Evolutionary conservation across 2,113 vertebrate genomes (phyloP), one percentile per base, ranked within the genome.

Genomic region (Danionella cerebrum): DNA sequence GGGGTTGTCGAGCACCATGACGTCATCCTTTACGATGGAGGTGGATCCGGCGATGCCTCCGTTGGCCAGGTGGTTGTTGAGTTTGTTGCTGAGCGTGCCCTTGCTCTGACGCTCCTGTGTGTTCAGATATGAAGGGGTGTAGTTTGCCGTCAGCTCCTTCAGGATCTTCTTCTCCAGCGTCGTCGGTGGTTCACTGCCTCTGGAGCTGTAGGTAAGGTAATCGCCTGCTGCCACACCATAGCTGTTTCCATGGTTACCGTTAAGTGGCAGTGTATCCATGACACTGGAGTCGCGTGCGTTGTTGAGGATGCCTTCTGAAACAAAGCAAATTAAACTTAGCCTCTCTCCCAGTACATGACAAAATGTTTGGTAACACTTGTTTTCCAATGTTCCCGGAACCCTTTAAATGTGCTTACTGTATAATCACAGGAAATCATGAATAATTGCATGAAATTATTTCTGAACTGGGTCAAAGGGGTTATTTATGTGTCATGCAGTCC

Each of bases 241-340:
- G 88, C 93, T 97, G 88, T 98, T 98, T 84, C 89, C 92, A 67
- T 99, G 95, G 93, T 96, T 98, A 88, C 96, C 96, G 84, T 99
- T 99, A 81, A 99, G 95, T 84, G 95, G 96, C 86, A 99, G 94
- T 69, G 96, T 99, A 88, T 98, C 96, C 96, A 96, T 99, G 83
- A 97, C 94, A 84, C 94, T 97, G 91, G 96, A 93, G 91, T 99
- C 96, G 85, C 95, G 94, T 77, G 94, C 92, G 87, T 98, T 99
- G 92, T 98, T 98, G 91, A 99, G 91, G 88, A 98, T 94, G 85
- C 94, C 92, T 92, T 99, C 96, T 99, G 91, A 90, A 69, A 91
- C 76, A 89, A n/a, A 44, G 52, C 38, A 51, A 60, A 19, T n/a
- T 9, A 18, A 14, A 12, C 27, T 10, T 10, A 29, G 29, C 8